Percentiles rank a stretch among this genome's conserved stretches.
These are phyloP conservation scores for Otocyon megalotis DNA, from an alignment of 2,113 vertebrate genomes.

Conservation along the genomic window DNA sequence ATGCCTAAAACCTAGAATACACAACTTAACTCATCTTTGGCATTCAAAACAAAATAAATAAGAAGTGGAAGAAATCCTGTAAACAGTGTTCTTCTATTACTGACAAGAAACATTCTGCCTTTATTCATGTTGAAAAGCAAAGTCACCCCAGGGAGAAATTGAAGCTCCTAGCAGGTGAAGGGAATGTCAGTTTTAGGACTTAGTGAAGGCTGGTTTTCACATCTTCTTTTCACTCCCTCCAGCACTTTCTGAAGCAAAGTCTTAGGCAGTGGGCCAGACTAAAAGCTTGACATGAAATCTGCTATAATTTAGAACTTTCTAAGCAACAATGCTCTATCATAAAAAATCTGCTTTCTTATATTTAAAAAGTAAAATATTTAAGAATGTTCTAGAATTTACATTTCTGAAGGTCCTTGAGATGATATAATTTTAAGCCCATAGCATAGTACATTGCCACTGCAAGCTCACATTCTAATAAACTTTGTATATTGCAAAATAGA, in stretches of 20 bases:
- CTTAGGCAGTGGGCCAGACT: not conserved
- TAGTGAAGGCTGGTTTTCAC: not conserved
- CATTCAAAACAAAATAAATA: conserved; percentile 27
- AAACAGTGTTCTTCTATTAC: not conserved
- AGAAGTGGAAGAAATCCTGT: not conserved
- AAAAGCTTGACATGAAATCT: conserved; percentile 6
- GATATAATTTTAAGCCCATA: not conserved
- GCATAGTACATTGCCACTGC: not conserved
- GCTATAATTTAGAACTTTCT: not conserved
- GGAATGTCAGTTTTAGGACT: not conserved
- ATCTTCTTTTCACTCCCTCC: not conserved
- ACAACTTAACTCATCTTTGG: not conserved
- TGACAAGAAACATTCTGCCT: not conserved
- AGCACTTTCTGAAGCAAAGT: not conserved
- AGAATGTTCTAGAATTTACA: not conserved
- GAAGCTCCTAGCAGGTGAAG: not conserved
- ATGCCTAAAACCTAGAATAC: not conserved
- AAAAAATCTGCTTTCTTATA: not conserved
- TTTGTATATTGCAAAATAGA: conserved; percentile 8
- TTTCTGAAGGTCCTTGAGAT: conserved; percentile 23
- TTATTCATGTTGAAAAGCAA: conserved; percentile 18
- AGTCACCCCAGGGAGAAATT: not conserved
- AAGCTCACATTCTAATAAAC: conserved; percentile 29
- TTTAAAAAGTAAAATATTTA: conserved; percentile 44
- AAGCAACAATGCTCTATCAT: not conserved